phyloP scores from a whole-genome alignment of 2,113 vertebrate genomes.

The Colaptes auratus region DNA sequence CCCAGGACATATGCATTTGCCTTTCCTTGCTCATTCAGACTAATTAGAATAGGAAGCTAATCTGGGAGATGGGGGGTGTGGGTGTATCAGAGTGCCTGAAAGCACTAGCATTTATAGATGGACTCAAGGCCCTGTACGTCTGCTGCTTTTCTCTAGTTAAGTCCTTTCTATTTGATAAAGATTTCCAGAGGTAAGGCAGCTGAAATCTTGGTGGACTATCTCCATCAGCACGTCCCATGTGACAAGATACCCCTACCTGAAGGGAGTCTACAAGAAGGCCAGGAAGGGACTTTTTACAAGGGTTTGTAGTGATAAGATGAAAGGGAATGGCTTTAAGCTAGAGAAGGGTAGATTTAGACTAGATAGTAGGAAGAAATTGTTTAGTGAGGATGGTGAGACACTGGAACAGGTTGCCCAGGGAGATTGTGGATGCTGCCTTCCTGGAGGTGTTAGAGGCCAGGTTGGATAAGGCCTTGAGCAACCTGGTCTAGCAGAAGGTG shows the following conservation, averaged over 20 bases:
- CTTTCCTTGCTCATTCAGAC: not conserved
- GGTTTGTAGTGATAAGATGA: too few species aligned
- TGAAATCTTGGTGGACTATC: accelerated
- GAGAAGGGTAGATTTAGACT: too few species aligned
- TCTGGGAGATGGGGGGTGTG: not conserved
- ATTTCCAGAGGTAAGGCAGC: not conserved
- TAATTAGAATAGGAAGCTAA: not conserved
- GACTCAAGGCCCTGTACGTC: not conserved
- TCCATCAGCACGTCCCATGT: not conserved
- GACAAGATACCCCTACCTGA: not conserved
- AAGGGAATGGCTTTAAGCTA: too few species aligned
- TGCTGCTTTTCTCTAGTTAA: not conserved
- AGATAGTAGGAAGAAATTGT: too few species aligned
- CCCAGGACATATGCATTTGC: not conserved
- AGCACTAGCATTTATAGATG: not conserved
- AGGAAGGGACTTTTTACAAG: too few species aligned
- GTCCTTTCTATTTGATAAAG: not conserved
- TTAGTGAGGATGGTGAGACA: too few species aligned
- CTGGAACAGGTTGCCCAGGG: too few species aligned
- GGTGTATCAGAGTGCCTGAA: not conserved
- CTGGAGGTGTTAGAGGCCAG: too few species aligned
- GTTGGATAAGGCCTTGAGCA: too few species aligned
- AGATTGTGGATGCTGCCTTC: too few species aligned
- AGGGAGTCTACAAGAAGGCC: too few species aligned
- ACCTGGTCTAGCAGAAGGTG: too few species aligned